Conservation (phyloP, 2,888 invertebrate species). For the Luperina testacea region DNA sequence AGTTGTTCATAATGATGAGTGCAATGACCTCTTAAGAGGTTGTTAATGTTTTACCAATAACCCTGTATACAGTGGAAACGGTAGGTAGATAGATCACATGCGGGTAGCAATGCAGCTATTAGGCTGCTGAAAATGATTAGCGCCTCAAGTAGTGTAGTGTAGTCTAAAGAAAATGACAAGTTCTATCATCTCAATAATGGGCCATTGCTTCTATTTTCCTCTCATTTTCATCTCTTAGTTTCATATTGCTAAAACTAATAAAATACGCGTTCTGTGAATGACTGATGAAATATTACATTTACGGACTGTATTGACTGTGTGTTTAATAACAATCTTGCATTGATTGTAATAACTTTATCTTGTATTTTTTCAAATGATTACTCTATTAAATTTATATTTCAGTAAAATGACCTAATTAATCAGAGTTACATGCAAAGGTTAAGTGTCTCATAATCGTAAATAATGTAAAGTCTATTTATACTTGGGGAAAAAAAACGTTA, state of each 20-base stretch:
- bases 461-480: constrained; percentile 58
- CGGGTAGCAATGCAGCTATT: no score
- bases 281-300: constrained; percentile 2
- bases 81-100: no score
- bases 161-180: not conserved
- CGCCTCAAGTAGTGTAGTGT: not conserved
- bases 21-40: no score
- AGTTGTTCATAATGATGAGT: no score
- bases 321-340: constrained; percentile 37
- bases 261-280: constrained; percentile 7
- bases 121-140: not conserved
- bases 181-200: not conserved
- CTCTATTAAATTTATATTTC: constrained; percentile 42
- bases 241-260: constrained; percentile 3
- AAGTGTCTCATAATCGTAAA: constrained; percentile 55
- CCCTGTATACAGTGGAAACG: no score
- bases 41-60: no score
- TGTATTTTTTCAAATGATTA: constrained; percentile 24
- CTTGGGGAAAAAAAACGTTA: constrained; percentile 33
- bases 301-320: constrained; percentile 19
- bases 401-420: constrained; percentile 58
- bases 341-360: constrained; percentile 46
- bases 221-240: not conserved
- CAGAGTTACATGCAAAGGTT: constrained; percentile 59
- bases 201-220: not conserved